Evolutionary conservation across 2,888 invertebrate genomes (phyloP).

Genomic region (Candidula unifasciata): DNA sequence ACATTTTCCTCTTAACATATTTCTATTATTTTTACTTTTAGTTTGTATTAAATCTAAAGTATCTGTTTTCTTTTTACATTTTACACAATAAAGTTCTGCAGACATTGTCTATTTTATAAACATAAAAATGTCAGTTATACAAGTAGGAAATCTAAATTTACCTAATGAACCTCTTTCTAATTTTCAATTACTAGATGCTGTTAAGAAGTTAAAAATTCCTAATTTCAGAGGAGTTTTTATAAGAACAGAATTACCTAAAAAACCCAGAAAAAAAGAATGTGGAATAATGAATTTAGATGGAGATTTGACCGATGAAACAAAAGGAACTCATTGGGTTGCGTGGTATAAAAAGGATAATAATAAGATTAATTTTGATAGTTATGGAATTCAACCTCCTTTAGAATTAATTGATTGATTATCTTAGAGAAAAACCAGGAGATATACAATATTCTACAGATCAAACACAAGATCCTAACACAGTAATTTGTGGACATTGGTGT

Average conservation of each 20-base stretch:
- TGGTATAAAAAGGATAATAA: background rate
- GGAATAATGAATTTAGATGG: conserved; percentile 31
- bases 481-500: conserved; percentile 2
- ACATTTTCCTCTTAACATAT: conserved; percentile 27
- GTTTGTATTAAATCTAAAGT: conserved; percentile 22
- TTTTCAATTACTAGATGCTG: conserved; percentile 7
- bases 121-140: background rate
- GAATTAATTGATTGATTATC: background rate
- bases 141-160: background rate
- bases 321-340: conserved; percentile 13
- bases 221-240: conserved; percentile 20
- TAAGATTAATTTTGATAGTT: conserved; percentile 3
- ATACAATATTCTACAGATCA: background rate
- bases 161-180: conserved; percentile 12
- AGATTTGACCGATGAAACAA: background rate
- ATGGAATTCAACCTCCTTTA: conserved; percentile 24
- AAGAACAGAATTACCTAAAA: background rate
- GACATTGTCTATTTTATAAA: conserved; percentile 11
- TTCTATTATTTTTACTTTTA: conserved; percentile 39
- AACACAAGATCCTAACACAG: background rate
- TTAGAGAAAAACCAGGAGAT: background rate
- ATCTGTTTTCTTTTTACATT: conserved; percentile 36
- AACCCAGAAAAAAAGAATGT: conserved; percentile 19
- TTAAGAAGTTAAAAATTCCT: conserved; percentile 22
- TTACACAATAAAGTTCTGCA: conserved; percentile 22